Conservation (phyloP, 92 coral and sea anemone species). For the Blastomussa wellsi region DNA sequence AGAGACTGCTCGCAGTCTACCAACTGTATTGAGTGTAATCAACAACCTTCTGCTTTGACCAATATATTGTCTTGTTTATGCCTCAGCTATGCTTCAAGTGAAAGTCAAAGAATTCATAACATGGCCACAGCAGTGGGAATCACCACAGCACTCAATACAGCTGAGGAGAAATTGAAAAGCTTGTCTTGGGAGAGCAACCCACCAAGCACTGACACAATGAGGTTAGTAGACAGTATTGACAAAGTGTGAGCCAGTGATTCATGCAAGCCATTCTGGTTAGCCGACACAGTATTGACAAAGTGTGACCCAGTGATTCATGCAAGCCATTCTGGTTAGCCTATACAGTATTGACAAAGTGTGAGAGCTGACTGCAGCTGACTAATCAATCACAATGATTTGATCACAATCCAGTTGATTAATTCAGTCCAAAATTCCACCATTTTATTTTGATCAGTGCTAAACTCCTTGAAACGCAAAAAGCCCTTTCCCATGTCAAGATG, state of each 20-base stretch:
- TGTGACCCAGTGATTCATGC: too few species aligned
- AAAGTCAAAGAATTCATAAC: conserved; percentile 76
- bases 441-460: conserved; percentile 51
- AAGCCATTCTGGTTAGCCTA: too few species aligned
- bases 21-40: background rate
- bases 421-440: background rate
- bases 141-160: conserved; percentile 69
- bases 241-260: too few species aligned
- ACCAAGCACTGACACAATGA: conserved; percentile 46
- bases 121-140: conserved; percentile 71
- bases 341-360: too few species aligned
- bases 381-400: background rate
- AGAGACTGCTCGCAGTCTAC: background rate
- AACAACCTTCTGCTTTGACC: background rate
- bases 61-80: too few species aligned
- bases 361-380: background rate
- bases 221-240: background rate
- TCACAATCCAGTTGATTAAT: background rate
- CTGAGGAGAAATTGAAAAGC: conserved; percentile 56
- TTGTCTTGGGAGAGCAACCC: conserved; percentile 33
- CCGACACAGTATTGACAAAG: too few species aligned
- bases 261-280: too few species aligned
- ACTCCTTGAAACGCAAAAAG: conserved; percentile 67
- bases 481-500: conserved; percentile 65
- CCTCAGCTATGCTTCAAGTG: conserved; percentile 75